Conservation (phyloP, 2,888 invertebrate species). For the Limnephilus auricula region DNA sequence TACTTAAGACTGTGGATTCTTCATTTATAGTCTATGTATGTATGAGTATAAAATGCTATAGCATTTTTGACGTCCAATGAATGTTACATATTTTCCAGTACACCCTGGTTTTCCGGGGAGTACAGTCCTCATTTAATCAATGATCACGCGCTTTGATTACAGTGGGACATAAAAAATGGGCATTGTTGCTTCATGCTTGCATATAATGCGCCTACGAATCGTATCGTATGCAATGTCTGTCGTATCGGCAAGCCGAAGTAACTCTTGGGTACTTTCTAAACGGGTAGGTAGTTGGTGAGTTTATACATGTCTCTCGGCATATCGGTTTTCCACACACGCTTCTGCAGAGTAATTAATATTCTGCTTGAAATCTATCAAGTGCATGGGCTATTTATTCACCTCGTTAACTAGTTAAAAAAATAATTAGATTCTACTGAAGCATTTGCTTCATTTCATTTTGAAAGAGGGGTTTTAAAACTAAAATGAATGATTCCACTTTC, state of each 20-base stretch:
- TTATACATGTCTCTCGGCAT: constrained; percentile 26
- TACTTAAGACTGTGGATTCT: background rate
- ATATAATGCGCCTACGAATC: background rate
- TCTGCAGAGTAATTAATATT: constrained; percentile 55
- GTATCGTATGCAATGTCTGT: background rate
- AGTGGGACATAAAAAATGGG: background rate
- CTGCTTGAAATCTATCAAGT: constrained; percentile 30
- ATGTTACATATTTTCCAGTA: background rate
- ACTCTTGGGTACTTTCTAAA: constrained; percentile 55
- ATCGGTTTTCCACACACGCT: constrained; percentile 53
- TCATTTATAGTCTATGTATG: background rate
- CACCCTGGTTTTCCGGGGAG: background rate
- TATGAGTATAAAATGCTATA: too few relatives aligned
- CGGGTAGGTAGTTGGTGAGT: constrained; percentile 49
- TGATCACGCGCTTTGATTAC: background rate
- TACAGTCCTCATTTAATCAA: background rate
- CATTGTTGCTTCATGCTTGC: background rate
- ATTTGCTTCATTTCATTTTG: background rate
- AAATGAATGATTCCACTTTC: too few relatives aligned
- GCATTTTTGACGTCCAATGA: background rate
- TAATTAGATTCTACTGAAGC: background rate
- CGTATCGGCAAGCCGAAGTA: constrained; percentile 1
- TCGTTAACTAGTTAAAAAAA: constrained; percentile 36
- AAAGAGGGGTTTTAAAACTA: background rate
- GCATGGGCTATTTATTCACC: constrained; percentile 45